These are phyloP conservation scores for Pongo abelii DNA, from an alignment of 2,113 vertebrate genomes.

Conservation along the genomic window DNA sequence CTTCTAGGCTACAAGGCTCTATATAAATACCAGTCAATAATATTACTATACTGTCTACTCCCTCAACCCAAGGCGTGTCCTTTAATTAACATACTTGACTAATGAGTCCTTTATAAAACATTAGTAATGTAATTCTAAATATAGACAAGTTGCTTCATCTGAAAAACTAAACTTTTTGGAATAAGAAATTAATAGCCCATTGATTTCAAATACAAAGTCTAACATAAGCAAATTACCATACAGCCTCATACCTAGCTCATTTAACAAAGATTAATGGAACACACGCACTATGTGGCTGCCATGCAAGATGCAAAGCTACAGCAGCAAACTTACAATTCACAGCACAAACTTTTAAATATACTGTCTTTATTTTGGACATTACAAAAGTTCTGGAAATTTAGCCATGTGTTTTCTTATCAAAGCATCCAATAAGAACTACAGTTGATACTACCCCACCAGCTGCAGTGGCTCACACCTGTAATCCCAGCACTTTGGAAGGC, in stretches of 20 bases:
- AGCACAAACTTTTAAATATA: neutral
- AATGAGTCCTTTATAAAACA: neutral
- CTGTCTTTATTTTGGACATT: neutral
- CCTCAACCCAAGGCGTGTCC: neutral
- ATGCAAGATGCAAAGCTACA: neutral
- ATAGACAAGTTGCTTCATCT: neutral
- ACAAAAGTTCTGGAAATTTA: slow-evolving; percentile 31
- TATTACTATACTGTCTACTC: neutral
- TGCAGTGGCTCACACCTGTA: neutral
- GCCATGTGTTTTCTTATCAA: neutral
- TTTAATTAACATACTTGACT: slow-evolving; percentile 37
- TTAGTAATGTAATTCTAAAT: slow-evolving; percentile 13
- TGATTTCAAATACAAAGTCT: slow-evolving; percentile 32
- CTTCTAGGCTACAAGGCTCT: neutral
- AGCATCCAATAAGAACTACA: neutral
- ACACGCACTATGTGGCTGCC: neutral
- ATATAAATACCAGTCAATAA: neutral
- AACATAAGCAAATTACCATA: neutral
- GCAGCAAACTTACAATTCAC: neutral
- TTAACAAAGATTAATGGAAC: slow-evolving; percentile 22
- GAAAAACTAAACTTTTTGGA: neutral
- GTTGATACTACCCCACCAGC: neutral
- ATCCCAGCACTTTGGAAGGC: neutral
- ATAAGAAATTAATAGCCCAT: neutral
- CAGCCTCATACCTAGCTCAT: neutral